These are phyloP conservation scores for Larimichthys polyactis DNA, from an alignment of 2,113 vertebrate species.

Conservation along the genomic window DNA sequence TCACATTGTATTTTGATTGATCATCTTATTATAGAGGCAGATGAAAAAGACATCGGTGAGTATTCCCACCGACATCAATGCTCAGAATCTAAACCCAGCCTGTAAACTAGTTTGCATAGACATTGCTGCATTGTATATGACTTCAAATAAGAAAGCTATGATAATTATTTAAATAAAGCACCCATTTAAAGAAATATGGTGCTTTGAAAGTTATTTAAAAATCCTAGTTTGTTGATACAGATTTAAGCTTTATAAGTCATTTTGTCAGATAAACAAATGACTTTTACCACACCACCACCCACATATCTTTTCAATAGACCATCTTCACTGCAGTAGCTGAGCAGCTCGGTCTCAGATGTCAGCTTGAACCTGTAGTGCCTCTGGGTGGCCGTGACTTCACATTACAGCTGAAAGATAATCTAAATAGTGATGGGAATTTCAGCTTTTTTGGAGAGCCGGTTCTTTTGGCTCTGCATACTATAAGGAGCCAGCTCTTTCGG, in stretches of 20 bases:
- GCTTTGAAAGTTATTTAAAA: neutral
- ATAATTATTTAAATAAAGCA: neutral
- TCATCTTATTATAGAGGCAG: neutral
- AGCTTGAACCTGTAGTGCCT: conserved; percentile 32
- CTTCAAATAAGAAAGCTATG: neutral
- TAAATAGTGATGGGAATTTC: too few relatives aligned
- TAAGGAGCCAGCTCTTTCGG: too few relatives aligned
- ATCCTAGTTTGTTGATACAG: neutral
- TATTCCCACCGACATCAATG: neutral
- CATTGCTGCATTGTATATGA: neutral
- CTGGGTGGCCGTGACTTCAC: conserved; percentile 13
- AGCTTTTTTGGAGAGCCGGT: too few relatives aligned
- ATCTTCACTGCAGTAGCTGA: neutral
- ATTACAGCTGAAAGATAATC: conserved; percentile 30
- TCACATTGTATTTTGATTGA: neutral
- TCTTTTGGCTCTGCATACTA: too few relatives aligned
- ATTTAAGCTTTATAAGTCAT: neutral
- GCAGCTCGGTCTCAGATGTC: neutral
- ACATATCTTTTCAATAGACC: neutral
- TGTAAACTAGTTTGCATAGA: neutral
- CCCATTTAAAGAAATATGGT: neutral
- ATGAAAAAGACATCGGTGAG: neutral
- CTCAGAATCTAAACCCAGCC: neutral
- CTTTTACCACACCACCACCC: neutral
- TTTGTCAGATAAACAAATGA: neutral